These are phyloP conservation scores for Crossaster papposus DNA, from an alignment of 53 echinoderm and acorn worm species.

Conservation along the genomic window DNA sequence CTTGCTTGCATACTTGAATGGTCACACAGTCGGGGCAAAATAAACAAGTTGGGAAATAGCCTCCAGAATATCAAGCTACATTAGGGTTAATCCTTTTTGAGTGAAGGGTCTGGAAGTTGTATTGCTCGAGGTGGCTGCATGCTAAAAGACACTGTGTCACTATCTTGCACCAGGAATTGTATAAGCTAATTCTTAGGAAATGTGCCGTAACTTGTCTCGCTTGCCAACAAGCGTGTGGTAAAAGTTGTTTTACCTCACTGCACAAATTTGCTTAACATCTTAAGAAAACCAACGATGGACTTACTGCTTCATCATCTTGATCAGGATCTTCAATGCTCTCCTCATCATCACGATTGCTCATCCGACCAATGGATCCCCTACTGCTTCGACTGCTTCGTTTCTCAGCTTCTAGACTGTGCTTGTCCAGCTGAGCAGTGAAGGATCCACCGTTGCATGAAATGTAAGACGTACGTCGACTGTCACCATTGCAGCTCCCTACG, in stretches of 20 bases:
- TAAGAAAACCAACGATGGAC: neutral
- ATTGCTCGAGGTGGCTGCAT: neutral
- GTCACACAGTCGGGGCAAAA: neutral
- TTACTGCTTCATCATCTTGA: slow-evolving; percentile 94
- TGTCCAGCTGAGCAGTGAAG: slow-evolving; percentile 68
- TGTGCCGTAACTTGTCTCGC: too few relatives aligned
- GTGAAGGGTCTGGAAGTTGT: neutral
- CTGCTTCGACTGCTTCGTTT: slow-evolving; percentile 52
- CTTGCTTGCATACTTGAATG: neutral
- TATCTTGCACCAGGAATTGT: too few relatives aligned
- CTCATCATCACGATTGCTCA: slow-evolving; percentile 58
- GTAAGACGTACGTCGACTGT: slow-evolving; percentile 92
- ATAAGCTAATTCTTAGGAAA: too few relatives aligned
- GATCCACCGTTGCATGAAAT: slow-evolving; percentile 97
- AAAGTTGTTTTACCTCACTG: too few relatives aligned
- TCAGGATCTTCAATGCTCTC: slow-evolving; percentile 87
- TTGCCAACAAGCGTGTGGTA: too few relatives aligned
- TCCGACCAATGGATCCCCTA: slow-evolving; percentile 18
- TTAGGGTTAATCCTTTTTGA: neutral
- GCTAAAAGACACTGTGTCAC: neutral
- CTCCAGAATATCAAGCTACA: neutral
- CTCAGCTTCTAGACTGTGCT: slow-evolving; percentile 64
- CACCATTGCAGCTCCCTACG: slow-evolving; percentile 72
- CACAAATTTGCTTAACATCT: too few relatives aligned
- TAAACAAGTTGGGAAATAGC: neutral